These are phyloP conservation scores for Pyrrhosoma nymphula DNA, from an alignment of 2,888 invertebrate species.

Conservation along the genomic window DNA sequence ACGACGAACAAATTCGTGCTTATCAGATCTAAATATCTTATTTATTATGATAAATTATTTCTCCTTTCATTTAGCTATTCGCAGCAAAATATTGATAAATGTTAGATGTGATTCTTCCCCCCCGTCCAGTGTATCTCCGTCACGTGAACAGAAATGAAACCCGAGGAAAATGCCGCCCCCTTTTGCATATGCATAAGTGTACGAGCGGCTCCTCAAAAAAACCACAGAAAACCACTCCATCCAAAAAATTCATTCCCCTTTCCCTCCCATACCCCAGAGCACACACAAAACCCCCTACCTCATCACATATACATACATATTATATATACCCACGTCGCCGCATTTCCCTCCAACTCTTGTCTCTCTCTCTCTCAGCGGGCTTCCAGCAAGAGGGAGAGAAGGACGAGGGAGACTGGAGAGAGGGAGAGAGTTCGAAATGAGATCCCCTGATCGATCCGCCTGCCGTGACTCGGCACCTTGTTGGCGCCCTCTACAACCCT, in stretches of 20 bases:
- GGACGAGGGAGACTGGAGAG: not conserved
- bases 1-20: too few relatives aligned
- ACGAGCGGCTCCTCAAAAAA: not conserved
- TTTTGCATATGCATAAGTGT: not conserved
- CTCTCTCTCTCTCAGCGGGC: not conserved
- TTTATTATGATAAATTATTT: too few relatives aligned
- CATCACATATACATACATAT: too few relatives aligned
- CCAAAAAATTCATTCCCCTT: not conserved
- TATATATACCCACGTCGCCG: not conserved
- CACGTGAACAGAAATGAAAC: too few relatives aligned
- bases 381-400: not conserved
- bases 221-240: not conserved
- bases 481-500: conserved; percentile 10
- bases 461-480: conserved; percentile 57
- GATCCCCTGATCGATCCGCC: conserved; percentile 56
- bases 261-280: not conserved
- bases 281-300: too few relatives aligned
- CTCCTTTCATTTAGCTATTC: too few relatives aligned
- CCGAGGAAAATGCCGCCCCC: too few relatives aligned
- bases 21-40: too few relatives aligned
- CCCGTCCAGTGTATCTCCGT: too few relatives aligned
- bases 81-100: too few relatives aligned
- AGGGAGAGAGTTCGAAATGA: not conserved
- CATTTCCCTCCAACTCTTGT: not conserved
- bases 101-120: too few relatives aligned